These are phyloP conservation scores for Ptyas mucosa DNA, from an alignment of 2,113 vertebrate species.

Conservation along the genomic window DNA sequence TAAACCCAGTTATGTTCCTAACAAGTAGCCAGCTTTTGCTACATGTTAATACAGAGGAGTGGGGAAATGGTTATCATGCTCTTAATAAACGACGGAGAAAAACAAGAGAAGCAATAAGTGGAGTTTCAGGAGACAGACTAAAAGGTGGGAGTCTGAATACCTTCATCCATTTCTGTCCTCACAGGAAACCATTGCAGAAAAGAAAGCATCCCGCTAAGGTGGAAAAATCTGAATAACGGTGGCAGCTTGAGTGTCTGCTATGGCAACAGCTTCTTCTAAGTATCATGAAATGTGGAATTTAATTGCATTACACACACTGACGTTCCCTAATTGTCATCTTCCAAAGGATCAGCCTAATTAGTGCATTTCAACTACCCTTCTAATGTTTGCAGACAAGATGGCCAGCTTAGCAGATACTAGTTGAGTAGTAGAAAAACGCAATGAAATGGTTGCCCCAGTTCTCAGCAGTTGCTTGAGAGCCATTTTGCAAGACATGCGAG, in stretches of 20 bases:
- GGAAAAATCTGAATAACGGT: neutral
- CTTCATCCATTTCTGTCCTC: neutral
- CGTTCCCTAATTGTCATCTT: neutral
- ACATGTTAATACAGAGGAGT: neutral
- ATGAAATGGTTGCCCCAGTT: slow-evolving; percentile 45
- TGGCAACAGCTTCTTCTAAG: neutral
- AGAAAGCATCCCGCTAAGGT: neutral
- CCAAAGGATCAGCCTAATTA: neutral
- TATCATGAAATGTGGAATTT: neutral
- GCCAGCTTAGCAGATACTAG: neutral
- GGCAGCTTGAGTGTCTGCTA: neutral
- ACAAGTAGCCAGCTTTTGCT: neutral
- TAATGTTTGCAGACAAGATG: slow-evolving; percentile 3
- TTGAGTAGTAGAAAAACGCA: neutral
- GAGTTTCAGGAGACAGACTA: slow-evolving; percentile 1
- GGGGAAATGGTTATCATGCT: neutral
- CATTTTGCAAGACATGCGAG: slow-evolving; percentile 46
- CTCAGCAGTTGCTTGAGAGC: slow-evolving; percentile 27
- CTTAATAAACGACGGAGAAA: neutral
- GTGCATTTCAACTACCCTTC: fast-evolving
- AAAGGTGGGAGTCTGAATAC: slow-evolving; percentile 55
- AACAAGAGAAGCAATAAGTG: fast-evolving
- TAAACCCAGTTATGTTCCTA: neutral
- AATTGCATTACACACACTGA: neutral
- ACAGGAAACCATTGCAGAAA: neutral